Base-by-base conservation (phyloP, 2,113 vertebrate genomes). In the Peucedramus taeniatus region DNA sequence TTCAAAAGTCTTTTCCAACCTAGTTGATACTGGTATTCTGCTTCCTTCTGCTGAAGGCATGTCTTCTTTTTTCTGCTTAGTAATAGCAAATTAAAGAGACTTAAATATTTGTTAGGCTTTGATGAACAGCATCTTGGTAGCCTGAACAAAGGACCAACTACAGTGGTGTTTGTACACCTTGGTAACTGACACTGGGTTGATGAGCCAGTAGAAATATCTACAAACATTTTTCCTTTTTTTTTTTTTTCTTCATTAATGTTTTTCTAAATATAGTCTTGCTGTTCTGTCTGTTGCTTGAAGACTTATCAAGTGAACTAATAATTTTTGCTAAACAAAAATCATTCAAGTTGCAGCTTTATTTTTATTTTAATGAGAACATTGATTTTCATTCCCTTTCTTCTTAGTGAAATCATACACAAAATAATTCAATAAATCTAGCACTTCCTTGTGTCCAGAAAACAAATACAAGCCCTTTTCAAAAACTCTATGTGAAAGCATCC, bases 61-160 rank as follows among this genome's bases (percentile, higher is more conserved):
- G 3, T 31, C 26, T 76, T 49, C 15, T 56, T 69, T 75, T 49
- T 71, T 68, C 50, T 92, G 26, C 39, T 80, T 59, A 68, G 9
- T 33, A 84, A 44, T 19, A 68, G 12, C 7, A 83, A 24, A 74
- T 77, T 44, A 83, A 89, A 72, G 49, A 93, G 44, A 40, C 22
- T 16, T 89, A 84, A 90, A 72, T 83, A 75, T 68, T 93, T 79
- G 21, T 90, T 83, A 94, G 47, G 82, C 72, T 93, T 21, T 84
- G 75, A 84, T n/a, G 13, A 61, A 92, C 33, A 93, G 65, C 57
- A 97, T 96, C 54, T 28, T 92, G 49, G 56, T 94, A 97, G 82
- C 60, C 5, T 69, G 69, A 93, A 83, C 28, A 89, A 69, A 96
- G 39, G 35, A 77, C 13, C 28, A 68, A 11, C 35, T 45, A 39